Conservation (phyloP, 2,888 invertebrate genomes). For the Hirtodrosophila duncani region DNA sequence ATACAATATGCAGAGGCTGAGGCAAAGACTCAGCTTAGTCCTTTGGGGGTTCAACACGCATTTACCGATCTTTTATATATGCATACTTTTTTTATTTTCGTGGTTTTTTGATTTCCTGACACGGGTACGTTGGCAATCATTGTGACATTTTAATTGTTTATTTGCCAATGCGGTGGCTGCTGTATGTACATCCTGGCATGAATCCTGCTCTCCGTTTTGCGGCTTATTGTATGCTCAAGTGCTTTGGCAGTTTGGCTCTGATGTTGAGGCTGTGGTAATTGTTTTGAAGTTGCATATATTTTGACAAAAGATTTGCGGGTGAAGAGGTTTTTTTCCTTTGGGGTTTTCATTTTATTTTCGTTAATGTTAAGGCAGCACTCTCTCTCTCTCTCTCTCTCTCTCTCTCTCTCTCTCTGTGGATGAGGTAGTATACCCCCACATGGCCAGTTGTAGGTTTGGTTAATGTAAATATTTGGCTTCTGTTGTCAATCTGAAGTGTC, state of each 20-base stretch:
- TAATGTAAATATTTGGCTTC: slow-evolving; percentile 65
- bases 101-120: slow-evolving; percentile 71
- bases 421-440: slow-evolving; percentile 13
- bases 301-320: slow-evolving; percentile 62
- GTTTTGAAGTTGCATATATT: slow-evolving; percentile 53
- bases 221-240: slow-evolving; percentile 47
- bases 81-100: slow-evolving; percentile 35
- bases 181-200: slow-evolving; percentile 17
- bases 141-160: slow-evolving; percentile 74
- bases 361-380: slow-evolving; percentile 1
- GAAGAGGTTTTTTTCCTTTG: slow-evolving; percentile 34
- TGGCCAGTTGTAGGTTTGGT: slow-evolving; percentile 27
- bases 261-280: slow-evolving; percentile 40
- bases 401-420: slow-evolving; percentile 16
- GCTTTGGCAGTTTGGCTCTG: slow-evolving; percentile 25
- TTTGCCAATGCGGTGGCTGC: slow-evolving; percentile 49
- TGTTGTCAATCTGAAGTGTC: slow-evolving; percentile 66
- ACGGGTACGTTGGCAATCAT: slow-evolving; percentile 71
- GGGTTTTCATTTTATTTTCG: not conserved
- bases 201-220: slow-evolving; percentile 16
- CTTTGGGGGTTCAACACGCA: slow-evolving; percentile 47
- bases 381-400: slow-evolving; percentile 6
- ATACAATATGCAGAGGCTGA: slow-evolving; percentile 42
- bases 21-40: too few relatives aligned
- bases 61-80: slow-evolving; percentile 54